Conservation (phyloP, 1,140 invertebrate genomes). For the Ephestia elutella region DNA sequence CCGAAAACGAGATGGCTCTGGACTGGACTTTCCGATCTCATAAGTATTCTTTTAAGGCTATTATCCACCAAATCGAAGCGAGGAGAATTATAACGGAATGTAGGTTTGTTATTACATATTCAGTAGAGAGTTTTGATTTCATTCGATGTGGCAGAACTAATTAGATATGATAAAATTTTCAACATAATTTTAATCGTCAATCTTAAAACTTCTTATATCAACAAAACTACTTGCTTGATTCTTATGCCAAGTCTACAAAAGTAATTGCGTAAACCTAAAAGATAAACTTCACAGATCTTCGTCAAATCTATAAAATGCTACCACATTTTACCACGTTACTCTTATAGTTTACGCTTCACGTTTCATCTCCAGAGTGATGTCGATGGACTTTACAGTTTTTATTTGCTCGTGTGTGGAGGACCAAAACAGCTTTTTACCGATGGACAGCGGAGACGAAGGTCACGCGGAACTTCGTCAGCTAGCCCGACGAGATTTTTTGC, state of each 20-base stretch:
- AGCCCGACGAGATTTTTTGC: conserved; percentile 35
- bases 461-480: conserved; percentile 49
- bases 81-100: neutral
- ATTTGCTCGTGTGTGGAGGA: conserved; percentile 32
- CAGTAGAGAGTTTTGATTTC: too few relatives aligned
- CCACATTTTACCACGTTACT: too few relatives aligned
- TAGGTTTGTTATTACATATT: too few relatives aligned
- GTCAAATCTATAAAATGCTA: too few relatives aligned
- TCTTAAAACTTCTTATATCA: too few relatives aligned
- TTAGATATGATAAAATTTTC: too few relatives aligned
- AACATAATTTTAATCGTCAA: too few relatives aligned
- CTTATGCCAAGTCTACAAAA: too few relatives aligned
- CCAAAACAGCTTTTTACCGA: conserved; percentile 49
- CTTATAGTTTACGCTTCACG: neutral
- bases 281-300: too few relatives aligned
- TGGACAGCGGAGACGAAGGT: conserved; percentile 51
- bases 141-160: too few relatives aligned
- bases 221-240: too few relatives aligned
- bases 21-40: conserved; percentile 61
- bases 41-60: conserved; percentile 20
- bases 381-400: conserved; percentile 1
- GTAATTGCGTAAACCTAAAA: too few relatives aligned
- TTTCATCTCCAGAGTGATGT: neutral
- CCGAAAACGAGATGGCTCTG: conserved; percentile 60
- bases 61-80: neutral